Percentiles rank a stretch among this genome's conserved stretches.
Conservation (phyloP, 2,888 invertebrate species). For the Nomada goodeniana region DNA sequence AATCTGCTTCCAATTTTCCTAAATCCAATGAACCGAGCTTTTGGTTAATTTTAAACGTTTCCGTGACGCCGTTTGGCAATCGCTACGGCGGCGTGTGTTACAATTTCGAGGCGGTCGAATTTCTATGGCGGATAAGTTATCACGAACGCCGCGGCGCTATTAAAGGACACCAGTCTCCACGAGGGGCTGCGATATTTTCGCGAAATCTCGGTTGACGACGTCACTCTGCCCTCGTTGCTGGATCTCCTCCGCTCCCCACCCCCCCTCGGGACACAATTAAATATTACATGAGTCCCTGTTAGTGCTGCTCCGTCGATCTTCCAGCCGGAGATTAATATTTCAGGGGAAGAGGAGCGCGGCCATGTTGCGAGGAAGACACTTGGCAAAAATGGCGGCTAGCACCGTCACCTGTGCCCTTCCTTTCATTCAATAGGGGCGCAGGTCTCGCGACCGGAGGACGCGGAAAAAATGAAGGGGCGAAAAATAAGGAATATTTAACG, state of each 20-base stretch:
- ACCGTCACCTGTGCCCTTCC: constrained; percentile 20
- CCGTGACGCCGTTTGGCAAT: background rate
- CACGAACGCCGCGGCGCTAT: no score
- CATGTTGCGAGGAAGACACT: constrained; percentile 55
- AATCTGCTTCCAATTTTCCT: constrained; percentile 69
- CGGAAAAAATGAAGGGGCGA: background rate
- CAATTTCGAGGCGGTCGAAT: no score
- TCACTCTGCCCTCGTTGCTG: constrained; percentile 35
- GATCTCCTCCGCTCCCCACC: background rate
- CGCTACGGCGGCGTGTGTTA: background rate
- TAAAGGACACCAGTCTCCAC: background rate
- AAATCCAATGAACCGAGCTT: constrained; percentile 19
- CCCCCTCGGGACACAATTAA: constrained; percentile 63
- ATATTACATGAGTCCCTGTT: constrained; percentile 66
- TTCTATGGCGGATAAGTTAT: no score
- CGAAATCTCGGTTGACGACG: constrained; percentile 52
- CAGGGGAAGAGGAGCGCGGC: constrained; percentile 38
- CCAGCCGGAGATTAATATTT: constrained; percentile 64
- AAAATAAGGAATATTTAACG: constrained; percentile 36
- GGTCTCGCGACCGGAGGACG: background rate
- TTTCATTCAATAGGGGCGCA: constrained; percentile 31
- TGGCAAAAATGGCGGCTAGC: constrained; percentile 38
- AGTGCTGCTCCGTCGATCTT: constrained; percentile 43
- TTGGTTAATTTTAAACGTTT: constrained; percentile 15
- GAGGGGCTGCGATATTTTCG: constrained; percentile 32